Evolutionary conservation across 1,140 invertebrate species (phyloP), one percentile per base, ranked within the genome.

Genomic region (Diabrotica undecimpunctata): DNA sequence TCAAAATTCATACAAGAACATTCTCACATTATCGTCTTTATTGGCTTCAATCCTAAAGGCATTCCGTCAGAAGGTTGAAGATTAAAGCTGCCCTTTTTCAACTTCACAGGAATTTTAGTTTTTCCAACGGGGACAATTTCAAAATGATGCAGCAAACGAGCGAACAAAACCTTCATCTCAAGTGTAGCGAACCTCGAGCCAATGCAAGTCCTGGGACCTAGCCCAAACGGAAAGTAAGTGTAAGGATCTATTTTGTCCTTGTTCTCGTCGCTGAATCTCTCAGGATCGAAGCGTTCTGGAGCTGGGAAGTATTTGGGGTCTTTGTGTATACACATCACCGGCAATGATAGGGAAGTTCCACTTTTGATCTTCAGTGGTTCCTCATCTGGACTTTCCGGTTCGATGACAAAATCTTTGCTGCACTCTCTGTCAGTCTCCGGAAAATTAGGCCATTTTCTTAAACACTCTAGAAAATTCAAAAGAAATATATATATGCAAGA

Each of bases 251-350:
- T 71, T 10, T 52, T 51, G 12, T 61, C 57, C 14, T 75, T 77
- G n/a, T 83, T 80, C 13, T 82, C 80, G 0, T 79, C 78, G 2
- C 75, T 57, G 55, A 84, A 86, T 55, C 85, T 71, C 53, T 84
- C 83, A 0, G 85, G 85, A 66, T 79, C 68, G 46, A 85, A 88
- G 12, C 73, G 77, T 3, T 87, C 74, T 0, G 89, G 87, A 46
- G 89, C 79, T 0, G 85, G 82, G 77, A 82, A 91, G 61, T 83
- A 81, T 5, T 83, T 76, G 0, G 83, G 80, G 71, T 88, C 83
- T 3, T 81, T 76, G 66, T 91, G 89, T 5, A 90, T 71, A 7
- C 80, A 75, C 57, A 82, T 82, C n/a, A 81, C 74, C 0, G 82
- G 79, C 9, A 85, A 75, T 11, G 75, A 75, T 2, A 86, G 52